phyloP scores from a whole-genome alignment of 2,797 vertebrate species.

The Luscinia megarhynchos region DNA sequence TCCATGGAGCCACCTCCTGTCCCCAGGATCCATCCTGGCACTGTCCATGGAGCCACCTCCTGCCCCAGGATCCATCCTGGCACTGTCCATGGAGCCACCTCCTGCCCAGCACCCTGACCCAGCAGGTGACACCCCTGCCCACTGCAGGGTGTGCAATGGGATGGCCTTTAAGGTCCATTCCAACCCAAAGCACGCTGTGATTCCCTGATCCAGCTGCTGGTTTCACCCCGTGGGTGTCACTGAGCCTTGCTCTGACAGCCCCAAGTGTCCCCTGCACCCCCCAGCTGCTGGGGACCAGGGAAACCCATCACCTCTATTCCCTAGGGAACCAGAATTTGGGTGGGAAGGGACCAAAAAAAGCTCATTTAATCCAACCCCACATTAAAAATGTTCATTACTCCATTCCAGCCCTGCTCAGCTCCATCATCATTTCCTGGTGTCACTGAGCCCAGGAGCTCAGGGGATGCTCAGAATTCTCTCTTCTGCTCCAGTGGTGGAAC shows the following conservation, averaged over 20 bases:
- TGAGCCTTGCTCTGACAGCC: background rate
- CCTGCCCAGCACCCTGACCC: accelerated
- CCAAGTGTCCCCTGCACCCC: background rate
- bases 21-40: too few relatives aligned
- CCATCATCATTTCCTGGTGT: background rate
- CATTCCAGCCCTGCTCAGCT: background rate
- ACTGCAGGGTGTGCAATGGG: background rate
- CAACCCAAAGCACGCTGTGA: background rate
- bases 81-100: background rate
- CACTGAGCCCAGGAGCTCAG: background rate
- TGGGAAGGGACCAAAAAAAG: background rate
- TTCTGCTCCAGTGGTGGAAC: background rate
- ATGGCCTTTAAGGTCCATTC: background rate
- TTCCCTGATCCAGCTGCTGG: background rate
- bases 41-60: background rate
- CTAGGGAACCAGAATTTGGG: background rate
- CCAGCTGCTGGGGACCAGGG: background rate
- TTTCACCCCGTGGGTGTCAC: background rate
- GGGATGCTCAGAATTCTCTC: background rate
- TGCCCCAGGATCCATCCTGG: background rate
- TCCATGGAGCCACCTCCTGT: too few relatives aligned
- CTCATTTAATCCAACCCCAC: background rate
- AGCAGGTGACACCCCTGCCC: background rate
- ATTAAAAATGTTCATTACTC: background rate
- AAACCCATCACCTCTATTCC: accelerated